Conservation (phyloP, 2,888 invertebrate species). For the Drepanosiphum platanoidis region DNA sequence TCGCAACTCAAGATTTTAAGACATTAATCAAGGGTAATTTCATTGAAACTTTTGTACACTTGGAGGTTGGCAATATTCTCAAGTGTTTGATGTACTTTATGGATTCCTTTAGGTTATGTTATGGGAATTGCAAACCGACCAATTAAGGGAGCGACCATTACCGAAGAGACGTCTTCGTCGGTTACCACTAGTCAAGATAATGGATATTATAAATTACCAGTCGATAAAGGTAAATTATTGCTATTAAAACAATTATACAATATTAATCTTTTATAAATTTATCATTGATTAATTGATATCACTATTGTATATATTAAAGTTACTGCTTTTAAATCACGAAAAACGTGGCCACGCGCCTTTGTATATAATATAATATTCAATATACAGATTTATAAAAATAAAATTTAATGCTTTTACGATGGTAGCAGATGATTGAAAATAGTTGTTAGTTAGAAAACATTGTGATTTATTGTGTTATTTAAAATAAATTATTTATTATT, state of each 20-base stretch:
- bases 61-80: not conserved
- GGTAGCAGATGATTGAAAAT: too few relatives aligned
- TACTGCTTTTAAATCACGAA: not conserved
- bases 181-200: not conserved
- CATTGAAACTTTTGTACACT: not conserved
- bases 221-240: slow-evolving; percentile 29
- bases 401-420: too few relatives aligned
- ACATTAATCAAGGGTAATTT: slow-evolving; percentile 35
- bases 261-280: too few relatives aligned
- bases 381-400: too few relatives aligned
- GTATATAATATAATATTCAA: too few relatives aligned
- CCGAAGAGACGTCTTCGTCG: slow-evolving; percentile 23
- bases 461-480: not conserved
- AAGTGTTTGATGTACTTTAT: not conserved
- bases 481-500: slow-evolving; percentile 17
- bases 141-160: slow-evolving; percentile 27
- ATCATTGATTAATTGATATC: not conserved
- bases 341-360: too few relatives aligned
- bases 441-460: not conserved
- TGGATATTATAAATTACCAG: slow-evolving; percentile 34
- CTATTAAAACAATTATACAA: not conserved
- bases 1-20: slow-evolving; percentile 27
- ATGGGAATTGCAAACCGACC: slow-evolving; percentile 43
- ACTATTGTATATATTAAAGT: not conserved
- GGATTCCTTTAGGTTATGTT: slow-evolving; percentile 33